Evolutionary conservation across 2,888 invertebrate genomes (phyloP).

Genomic region (Rhagonycha fulva): DNA sequence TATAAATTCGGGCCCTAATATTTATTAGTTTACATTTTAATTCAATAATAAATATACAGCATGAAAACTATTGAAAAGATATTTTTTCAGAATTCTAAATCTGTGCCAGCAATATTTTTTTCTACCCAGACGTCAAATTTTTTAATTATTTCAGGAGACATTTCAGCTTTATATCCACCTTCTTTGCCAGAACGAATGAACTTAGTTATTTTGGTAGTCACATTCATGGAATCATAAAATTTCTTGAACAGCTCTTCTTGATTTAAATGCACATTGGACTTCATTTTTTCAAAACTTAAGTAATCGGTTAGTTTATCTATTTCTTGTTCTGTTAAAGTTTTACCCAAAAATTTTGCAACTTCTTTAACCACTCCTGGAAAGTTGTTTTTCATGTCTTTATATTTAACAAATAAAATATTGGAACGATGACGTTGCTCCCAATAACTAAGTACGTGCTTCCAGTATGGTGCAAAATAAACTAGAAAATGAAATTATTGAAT

Average conservation of each 20-base stretch:
- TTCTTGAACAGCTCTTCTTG: slow-evolving; percentile 43
- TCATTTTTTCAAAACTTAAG: slow-evolving; percentile 57
- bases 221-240: neutral
- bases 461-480: slow-evolving; percentile 73
- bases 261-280: slow-evolving; percentile 62
- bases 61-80: too few relatives aligned
- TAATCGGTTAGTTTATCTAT: slow-evolving; percentile 55
- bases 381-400: slow-evolving; percentile 70
- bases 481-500: neutral
- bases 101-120: neutral
- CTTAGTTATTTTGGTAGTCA: slow-evolving; percentile 37
- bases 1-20: too few relatives aligned
- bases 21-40: too few relatives aligned
- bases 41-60: too few relatives aligned
- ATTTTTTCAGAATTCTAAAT: neutral
- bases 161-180: neutral
- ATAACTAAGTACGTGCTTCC: slow-evolving; percentile 73
- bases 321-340: slow-evolving; percentile 61
- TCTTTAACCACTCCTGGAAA: slow-evolving; percentile 10
- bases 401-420: slow-evolving; percentile 72
- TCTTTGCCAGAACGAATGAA: slow-evolving; percentile 4
- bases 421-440: slow-evolving; percentile 65
- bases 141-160: neutral
- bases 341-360: slow-evolving; percentile 40
- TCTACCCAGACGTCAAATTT: neutral